Percentiles rank a stretch among this genome's conserved stretches.
Conservation (phyloP, 2,797 vertebrate species). For the Spheniscus humboldti region DNA sequence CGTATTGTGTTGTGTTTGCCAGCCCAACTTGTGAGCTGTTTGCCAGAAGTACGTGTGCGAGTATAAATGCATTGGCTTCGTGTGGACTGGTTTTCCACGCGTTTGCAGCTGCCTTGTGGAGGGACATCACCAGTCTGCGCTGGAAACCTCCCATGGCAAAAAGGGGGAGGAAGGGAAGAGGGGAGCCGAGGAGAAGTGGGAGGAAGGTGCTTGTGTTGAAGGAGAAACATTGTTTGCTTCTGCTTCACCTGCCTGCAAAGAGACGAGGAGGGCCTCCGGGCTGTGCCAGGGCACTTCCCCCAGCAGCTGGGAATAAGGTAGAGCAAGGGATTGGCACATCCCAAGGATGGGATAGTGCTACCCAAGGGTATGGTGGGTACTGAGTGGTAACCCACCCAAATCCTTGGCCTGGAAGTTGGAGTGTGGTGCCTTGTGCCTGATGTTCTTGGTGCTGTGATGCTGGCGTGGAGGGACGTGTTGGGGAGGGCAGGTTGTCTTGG, state of each 20-base stretch:
- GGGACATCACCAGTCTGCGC: not conserved
- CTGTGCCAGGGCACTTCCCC: not conserved
- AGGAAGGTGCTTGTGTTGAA: not conserved
- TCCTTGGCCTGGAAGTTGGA: not conserved
- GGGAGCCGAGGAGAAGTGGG: not conserved
- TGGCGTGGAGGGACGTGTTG: not conserved
- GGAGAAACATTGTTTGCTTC: not conserved
- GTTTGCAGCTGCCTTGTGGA: not conserved
- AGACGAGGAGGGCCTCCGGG: not conserved
- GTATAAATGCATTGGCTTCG: not conserved
- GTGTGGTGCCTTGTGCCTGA: not conserved
- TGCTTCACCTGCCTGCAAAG: not conserved
- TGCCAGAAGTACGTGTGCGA: fast-evolving
- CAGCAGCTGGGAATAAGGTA: not conserved
- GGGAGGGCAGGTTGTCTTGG: not conserved
- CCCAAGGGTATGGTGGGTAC: not conserved
- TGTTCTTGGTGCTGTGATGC: not conserved
- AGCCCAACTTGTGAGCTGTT: not conserved
- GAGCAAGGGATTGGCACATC: not conserved
- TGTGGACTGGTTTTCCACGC: fast-evolving
- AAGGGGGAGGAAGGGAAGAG: not conserved
- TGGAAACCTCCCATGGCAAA: not conserved
- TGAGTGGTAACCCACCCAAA: not conserved
- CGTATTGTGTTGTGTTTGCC: not conserved
- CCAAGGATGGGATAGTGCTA: not conserved